Evolutionary conservation across 2,113 vertebrate genomes (phyloP).

Genomic region (Sylvilagus bachmani): DNA sequence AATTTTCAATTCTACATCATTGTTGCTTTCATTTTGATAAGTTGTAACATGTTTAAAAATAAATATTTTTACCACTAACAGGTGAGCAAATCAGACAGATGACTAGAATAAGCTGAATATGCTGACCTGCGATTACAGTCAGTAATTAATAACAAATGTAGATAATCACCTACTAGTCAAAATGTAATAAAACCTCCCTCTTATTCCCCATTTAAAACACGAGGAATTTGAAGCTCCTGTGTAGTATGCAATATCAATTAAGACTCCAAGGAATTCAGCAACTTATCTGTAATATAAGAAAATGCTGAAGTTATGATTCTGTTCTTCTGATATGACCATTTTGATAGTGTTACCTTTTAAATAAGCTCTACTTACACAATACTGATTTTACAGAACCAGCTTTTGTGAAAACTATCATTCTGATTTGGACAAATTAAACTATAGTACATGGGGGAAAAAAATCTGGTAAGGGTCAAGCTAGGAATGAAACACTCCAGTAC

Average conservation of each 20-base stretch:
- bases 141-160: conserved; percentile 29
- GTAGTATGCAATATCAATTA: conserved; percentile 68
- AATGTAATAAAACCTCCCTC: conserved; percentile 54
- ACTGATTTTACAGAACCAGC: conserved; percentile 19
- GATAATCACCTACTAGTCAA: conserved; percentile 45
- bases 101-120: conserved; percentile 21
- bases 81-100: conserved; percentile 55
- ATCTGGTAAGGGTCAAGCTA: conserved; percentile 37
- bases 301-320: conserved; percentile 73
- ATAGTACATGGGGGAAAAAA: background rate
- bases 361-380: conserved; percentile 11
- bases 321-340: conserved; percentile 27
- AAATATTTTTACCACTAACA: conserved; percentile 70
- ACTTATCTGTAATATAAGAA: conserved; percentile 81
- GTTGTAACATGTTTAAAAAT: conserved; percentile 76
- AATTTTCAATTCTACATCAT: conserved; percentile 55
- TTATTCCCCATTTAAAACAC: conserved; percentile 77
- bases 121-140: conserved; percentile 30
- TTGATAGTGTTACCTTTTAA: conserved; percentile 53
- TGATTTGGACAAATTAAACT: conserved; percentile 31
- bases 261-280: conserved; percentile 76
- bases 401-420: conserved; percentile 52
- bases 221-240: conserved; percentile 75
- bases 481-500: conserved; percentile 46
- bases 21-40: conserved; percentile 70